Conservation (phyloP, 2,797 vertebrate species). For the Notamacropus eugenii region DNA sequence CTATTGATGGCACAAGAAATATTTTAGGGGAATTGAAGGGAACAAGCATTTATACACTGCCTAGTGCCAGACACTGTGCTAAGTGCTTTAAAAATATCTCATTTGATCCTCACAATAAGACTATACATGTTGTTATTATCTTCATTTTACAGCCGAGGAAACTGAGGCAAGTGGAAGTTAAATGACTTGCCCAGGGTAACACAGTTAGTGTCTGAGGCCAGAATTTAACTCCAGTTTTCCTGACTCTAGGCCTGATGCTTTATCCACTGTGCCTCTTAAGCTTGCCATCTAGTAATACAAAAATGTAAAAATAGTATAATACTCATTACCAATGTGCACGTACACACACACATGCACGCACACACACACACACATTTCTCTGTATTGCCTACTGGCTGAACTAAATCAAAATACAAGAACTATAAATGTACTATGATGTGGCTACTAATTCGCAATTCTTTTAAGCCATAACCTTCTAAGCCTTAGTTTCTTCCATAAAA, state of each 20-base stretch:
- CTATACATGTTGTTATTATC: background rate
- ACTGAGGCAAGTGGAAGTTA: background rate
- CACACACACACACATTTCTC: background rate
- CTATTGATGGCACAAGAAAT: background rate
- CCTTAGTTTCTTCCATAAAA: background rate
- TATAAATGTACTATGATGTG: background rate
- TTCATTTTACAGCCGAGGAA: background rate
- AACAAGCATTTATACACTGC: background rate
- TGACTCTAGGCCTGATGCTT: background rate
- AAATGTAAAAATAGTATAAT: background rate
- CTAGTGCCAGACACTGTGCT: background rate
- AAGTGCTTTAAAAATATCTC: background rate
- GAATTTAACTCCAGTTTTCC: background rate
- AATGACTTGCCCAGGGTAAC: background rate
- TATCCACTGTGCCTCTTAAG: background rate
- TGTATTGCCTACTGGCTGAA: background rate
- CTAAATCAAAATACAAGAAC: background rate
- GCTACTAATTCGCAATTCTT: background rate
- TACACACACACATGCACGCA: too few relatives aligned
- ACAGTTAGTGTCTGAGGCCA: background rate
- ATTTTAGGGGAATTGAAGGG: conserved; percentile 20
- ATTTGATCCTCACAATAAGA: background rate
- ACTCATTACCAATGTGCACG: background rate
- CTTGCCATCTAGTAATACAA: background rate
- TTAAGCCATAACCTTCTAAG: background rate